Conservation (phyloP, 2,797 vertebrate species). For the Pelodytes ibericus region DNA sequence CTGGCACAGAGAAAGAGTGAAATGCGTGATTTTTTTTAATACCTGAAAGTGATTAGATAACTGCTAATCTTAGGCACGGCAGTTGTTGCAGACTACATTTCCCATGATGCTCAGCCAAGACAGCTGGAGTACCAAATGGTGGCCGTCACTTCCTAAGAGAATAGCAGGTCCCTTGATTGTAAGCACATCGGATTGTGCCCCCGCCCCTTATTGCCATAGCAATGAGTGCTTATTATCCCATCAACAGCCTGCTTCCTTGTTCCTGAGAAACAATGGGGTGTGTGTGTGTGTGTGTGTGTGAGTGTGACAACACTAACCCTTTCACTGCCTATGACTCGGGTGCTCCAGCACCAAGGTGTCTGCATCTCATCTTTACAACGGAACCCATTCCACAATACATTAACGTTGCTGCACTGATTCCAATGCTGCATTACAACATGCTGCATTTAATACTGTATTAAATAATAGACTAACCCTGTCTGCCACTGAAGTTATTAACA, state of each 20-base stretch:
- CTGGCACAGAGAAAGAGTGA: too few relatives aligned
- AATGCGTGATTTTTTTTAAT: too few relatives aligned
- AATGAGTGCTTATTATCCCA: background rate
- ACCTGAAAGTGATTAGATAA: too few relatives aligned
- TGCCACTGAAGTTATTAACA: too few relatives aligned
- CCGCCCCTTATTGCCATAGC: background rate
- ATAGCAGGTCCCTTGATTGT: background rate
- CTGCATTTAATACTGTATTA: background rate
- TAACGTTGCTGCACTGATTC: background rate
- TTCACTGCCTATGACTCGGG: background rate
- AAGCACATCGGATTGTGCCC: background rate
- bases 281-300: background rate
- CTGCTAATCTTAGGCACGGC: too few relatives aligned
- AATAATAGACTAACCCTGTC: too few relatives aligned
- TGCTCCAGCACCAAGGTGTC: background rate
- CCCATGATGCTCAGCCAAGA: too few relatives aligned
- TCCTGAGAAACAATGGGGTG: background rate
- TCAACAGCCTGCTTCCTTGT: constrained; percentile 1
- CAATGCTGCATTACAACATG: background rate
- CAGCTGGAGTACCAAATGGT: too few relatives aligned
- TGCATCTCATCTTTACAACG: background rate
- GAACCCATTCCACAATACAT: background rate
- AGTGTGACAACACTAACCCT: background rate
- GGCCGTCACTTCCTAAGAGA: too few relatives aligned
- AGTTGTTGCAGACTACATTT: too few relatives aligned